Base-by-base conservation (phyloP, 2,888 invertebrate genomes). In the Phengaris alcon region DNA sequence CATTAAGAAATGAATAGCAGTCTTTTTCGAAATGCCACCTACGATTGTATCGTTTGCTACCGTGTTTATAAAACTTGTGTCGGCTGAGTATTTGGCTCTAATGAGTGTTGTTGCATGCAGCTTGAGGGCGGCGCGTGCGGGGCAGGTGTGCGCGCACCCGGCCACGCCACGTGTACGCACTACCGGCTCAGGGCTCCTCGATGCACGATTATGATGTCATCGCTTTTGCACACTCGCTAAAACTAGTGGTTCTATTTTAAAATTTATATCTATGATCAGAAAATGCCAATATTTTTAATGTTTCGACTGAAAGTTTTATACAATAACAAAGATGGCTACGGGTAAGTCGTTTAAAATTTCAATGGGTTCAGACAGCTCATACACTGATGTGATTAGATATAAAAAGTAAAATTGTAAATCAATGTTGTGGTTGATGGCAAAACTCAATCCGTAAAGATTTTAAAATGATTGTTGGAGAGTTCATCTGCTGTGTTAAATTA, bases 71-170 rank as follows among this genome's bases (percentile, higher is more conserved):
- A 48, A 48, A 48, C 13, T 69, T 4, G 13, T 22, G 35, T 35
- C 3, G 5, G 35, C 51, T 72, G 35, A 54, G 72, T 35, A 51
- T 22, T 22, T 22, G 54, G 72, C 7, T 72, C 6, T 35, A 72
- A 51, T 54, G 35, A 52, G 70, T n/a, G 15, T 10, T 10, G 64
- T 64, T 44, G 64, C 59, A 64, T 22, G 59, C 64, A 64, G 64
- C 64, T 64, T 64, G 64, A 35, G 35, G 77, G 80, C 77, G 74
- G 80, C 83, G 82, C 82, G 84, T 83, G 83, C 82, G 77, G 81
- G 85, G 87, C 90, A 91, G 92, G 91, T 93, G 93, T 87, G 84
- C 83, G 76, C 73, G 85, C 84, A 88, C 92, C 92, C 88, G 91
- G 90, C 89, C 78, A 9, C 12, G 78, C 83, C 86, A 84, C 82